phyloP scores from a whole-genome alignment of 2,888 invertebrate species.

The Trissolcus japonicus region DNA sequence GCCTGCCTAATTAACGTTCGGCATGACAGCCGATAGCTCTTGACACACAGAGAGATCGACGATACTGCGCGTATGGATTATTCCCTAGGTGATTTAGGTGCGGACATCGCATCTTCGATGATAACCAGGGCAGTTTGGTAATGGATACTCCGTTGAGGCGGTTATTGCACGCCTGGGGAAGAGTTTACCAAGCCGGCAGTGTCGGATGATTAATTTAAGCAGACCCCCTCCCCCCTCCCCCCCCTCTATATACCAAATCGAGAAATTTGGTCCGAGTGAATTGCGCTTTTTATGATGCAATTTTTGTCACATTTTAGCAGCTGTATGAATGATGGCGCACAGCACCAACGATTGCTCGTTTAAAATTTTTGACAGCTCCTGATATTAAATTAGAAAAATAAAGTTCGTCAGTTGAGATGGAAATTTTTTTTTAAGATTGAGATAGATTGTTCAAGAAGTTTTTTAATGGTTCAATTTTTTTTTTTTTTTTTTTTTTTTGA shows the following conservation, averaged over 20 bases:
- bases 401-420: no score
- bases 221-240: constrained; percentile 4
- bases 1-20: constrained; percentile 23
- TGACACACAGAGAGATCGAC: constrained; percentile 20
- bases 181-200: constrained; percentile 21
- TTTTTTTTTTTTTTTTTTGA: constrained; percentile 14
- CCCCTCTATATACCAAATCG: constrained; percentile 15
- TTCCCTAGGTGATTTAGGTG: constrained; percentile 29
- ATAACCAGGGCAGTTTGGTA: constrained; percentile 32
- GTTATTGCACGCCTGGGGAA: constrained; percentile 31
- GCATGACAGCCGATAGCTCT: constrained; percentile 27
- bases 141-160: constrained; percentile 31
- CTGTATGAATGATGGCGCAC: no score
- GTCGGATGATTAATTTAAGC: constrained; percentile 34
- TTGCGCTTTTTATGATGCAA: not conserved
- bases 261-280: not conserved
- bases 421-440: no score
- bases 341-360: no score
- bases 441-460: not conserved
- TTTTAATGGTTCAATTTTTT: not conserved
- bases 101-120: constrained; percentile 20
- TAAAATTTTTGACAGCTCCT: no score
- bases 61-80: constrained; percentile 24
- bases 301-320: no score
- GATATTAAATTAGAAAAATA: no score